Base-by-base conservation (phyloP, 1,140 invertebrate genomes). In the Zaprionus lachaisei region DNA sequence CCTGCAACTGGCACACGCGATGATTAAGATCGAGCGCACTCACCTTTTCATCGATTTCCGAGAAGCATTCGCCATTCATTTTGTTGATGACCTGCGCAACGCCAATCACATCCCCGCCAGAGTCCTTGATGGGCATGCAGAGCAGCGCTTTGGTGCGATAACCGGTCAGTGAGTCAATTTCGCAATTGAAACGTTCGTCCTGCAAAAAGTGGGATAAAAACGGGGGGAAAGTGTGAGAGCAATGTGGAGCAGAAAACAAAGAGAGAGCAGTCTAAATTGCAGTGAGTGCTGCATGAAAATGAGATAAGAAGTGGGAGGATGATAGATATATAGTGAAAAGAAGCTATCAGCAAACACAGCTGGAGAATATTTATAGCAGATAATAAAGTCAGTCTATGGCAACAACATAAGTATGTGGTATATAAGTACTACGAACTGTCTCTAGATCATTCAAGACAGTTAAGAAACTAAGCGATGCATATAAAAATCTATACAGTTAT, bases 1-100 rank as follows among this genome's bases (percentile, higher is more conserved):
- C 56, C 56, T 56, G 51, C 63, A 26, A 56, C 24, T 56, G 54
- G 54, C 58, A 37, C 65, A 68, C 55, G 22, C 34, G 51, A 12
- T 28, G 65, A 62, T 67, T 38, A 68, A 51, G 64, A 63, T 41
- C 44, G 44, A 28, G n/a, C 44, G 31, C 57, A 84, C 90, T 89
- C 77, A 93, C 92, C 93, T 98, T 96, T 93, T 99, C 97, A 93
- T 99, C 98, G 90, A 96, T 96, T 70, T 95, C 93, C 20, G 96
- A 98, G 93, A 99, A 95, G 85, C 95, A 95, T 72, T 95, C 94
- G 83, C 97, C 96, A 83, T 95, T 95, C 79, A 96, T 95, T 94
- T 99, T 99, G 94, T 99, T 99, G 93, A 99, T 98, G 70, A 98
- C 97, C 94, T 99, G 98, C 20, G 98, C 98, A 20, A 99, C 98